Evolutionary conservation across 2,888 invertebrate species (phyloP).

Genomic region (Nudaria mundana): DNA sequence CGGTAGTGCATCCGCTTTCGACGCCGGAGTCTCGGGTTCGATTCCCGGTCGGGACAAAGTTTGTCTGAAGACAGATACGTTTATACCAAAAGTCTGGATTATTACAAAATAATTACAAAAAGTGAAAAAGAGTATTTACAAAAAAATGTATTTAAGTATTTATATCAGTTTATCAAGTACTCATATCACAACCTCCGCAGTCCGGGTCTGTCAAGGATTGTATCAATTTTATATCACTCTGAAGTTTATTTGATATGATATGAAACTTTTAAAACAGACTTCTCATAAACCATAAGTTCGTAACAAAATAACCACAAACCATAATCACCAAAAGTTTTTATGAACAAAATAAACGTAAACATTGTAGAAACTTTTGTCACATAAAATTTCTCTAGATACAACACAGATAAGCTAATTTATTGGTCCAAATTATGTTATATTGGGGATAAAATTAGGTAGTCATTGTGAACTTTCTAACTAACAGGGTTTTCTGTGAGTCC

Average conservation of each 20-base stretch:
- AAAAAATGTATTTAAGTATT: too few relatives aligned
- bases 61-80: too few relatives aligned
- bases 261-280: slow-evolving; percentile 10
- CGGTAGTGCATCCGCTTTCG: too few relatives aligned
- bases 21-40: too few relatives aligned
- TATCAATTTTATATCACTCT: background rate
- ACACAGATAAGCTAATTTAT: slow-evolving; percentile 31
- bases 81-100: too few relatives aligned
- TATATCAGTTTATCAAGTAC: too few relatives aligned
- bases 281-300: slow-evolving; percentile 23
- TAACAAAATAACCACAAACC: slow-evolving; percentile 21
- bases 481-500: slow-evolving; percentile 36
- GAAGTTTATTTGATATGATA: background rate
- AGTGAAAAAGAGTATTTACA: too few relatives aligned
- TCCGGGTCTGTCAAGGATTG: too few relatives aligned
- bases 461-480: slow-evolving; percentile 53
- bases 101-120: too few relatives aligned
- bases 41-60: too few relatives aligned
- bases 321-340: slow-evolving; percentile 33
- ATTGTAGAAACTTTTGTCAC: slow-evolving; percentile 35
- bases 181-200: too few relatives aligned
- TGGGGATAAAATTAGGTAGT: slow-evolving; percentile 38
- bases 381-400: slow-evolving; percentile 28
- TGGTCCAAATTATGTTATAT: slow-evolving; percentile 36
- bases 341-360: slow-evolving; percentile 27